Evolutionary conservation across 2,888 invertebrate species (phyloP), one percentile per base, ranked within the genome.

Genomic region (Agriotes lineatus): DNA sequence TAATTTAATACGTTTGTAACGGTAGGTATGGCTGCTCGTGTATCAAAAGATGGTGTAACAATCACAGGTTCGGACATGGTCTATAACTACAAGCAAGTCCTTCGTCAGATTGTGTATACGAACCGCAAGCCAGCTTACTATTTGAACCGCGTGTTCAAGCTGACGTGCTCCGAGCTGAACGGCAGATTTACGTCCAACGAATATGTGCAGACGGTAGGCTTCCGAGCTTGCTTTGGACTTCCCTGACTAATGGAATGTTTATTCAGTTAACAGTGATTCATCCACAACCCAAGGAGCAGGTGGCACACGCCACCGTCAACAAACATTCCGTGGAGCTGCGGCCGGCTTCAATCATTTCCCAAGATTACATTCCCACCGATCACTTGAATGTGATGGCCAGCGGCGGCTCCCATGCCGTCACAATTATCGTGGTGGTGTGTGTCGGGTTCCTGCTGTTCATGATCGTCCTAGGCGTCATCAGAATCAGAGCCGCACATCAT

Each of bases 61-160:
- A 89, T 95, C 20, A 90, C 90, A 56, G 94, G 94, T 1, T 91
- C 93, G 0, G 93, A 93, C 81, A 89, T 90, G 77, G 91, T 92
- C n/a, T 89, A 87, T 80, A 91, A 93, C 81, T 94, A 94, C 79
- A 91, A 93, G 81, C 89, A 91, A 86, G 90, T 92, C 45, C 86
- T 96, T 54, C 88, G 93, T 25, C 91, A 93, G 79, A 91, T 97
- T 72, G 92, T 93, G 76, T 99, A 99, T 86, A 96, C 95, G 82
- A 98, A 99, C 87, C 94, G 94, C 79, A 96, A 97, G 82, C 97
- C 98, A 1, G 97, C 97, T 7, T 96, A 97, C 84, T 96, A 96
- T 83, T 87, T 97, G 74, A 97, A 96, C 86, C 90, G 97, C 72
- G 96, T 96, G 19, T 99, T 99, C 87, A 96, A 96, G 81, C 88